phyloP scores from a whole-genome alignment of 2,113 vertebrate genomes.

The Charina bottae region DNA sequence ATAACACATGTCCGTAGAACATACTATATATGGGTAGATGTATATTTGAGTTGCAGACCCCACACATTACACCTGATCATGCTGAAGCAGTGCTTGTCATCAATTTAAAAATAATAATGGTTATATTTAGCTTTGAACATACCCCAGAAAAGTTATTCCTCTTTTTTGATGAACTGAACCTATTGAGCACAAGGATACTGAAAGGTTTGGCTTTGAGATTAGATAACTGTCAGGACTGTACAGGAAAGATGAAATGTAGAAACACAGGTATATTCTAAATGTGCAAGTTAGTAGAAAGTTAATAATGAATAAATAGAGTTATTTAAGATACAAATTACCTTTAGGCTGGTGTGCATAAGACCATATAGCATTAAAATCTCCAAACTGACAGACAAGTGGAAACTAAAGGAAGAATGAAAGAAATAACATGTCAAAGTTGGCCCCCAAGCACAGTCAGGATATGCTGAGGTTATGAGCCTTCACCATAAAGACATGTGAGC shows the following conservation, averaged over 20 bases:
- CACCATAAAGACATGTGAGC: neutral
- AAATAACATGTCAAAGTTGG: neutral
- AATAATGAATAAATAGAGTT: neutral
- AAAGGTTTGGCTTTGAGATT: neutral
- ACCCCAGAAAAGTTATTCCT: neutral
- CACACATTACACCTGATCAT: neutral
- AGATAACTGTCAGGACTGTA: neutral
- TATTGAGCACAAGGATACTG: neutral
- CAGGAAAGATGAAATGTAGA: neutral
- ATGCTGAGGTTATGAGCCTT: neutral
- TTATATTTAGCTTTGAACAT: neutral
- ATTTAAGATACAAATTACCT: neutral
- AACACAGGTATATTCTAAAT: neutral
- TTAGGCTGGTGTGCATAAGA: neutral
- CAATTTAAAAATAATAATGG: neutral
- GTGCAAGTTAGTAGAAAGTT: neutral
- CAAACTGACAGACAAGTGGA: neutral
- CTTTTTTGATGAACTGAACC: neutral
- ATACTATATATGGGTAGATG: neutral
- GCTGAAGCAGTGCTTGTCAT: neutral
- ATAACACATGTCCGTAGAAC: neutral
- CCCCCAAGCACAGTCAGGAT: neutral
- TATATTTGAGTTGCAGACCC: neutral
- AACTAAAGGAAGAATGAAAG: neutral
- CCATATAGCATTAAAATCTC: neutral